These are phyloP conservation scores for Coregonus sp. DNA, from an alignment of 2,797 vertebrate species.

Conservation along the genomic window DNA sequence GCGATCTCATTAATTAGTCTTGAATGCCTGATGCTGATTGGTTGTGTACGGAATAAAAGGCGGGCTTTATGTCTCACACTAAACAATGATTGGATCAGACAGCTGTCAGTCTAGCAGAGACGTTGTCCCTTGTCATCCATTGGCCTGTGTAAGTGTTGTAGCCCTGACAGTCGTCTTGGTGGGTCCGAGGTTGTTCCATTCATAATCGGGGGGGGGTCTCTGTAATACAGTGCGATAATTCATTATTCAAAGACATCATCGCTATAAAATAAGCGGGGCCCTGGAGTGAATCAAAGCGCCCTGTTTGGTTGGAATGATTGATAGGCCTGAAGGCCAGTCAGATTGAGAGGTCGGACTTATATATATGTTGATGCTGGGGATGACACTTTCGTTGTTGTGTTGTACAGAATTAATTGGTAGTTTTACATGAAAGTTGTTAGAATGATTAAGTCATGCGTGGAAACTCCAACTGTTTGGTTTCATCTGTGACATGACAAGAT, in stretches of 20 bases:
- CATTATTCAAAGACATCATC: conserved; percentile 4
- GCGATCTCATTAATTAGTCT: conserved; percentile 77
- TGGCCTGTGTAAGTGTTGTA: conserved; percentile 54
- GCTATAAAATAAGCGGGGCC: too few relatives aligned
- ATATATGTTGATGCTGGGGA: neutral
- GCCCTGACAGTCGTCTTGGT: conserved; percentile 27
- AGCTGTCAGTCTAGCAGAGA: conserved; percentile 16
- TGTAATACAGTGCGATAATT: neutral
- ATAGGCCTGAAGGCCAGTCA: too few relatives aligned
- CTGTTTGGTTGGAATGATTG: too few relatives aligned
- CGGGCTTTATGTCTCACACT: conserved; percentile 14
- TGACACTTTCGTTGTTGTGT: neutral
- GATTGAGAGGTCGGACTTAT: too few relatives aligned
- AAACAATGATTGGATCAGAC: conserved; percentile 50
- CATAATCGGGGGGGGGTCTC: conserved; percentile 14
- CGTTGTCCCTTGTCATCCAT: conserved; percentile 38
- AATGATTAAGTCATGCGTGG: neutral
- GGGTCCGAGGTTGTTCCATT: conserved; percentile 62
- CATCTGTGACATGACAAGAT: neutral
- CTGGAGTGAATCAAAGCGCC: too few relatives aligned
- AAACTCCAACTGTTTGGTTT: neutral
- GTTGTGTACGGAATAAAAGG: conserved; percentile 42
- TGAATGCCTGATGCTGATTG: conserved; percentile 58
- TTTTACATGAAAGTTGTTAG: neutral
- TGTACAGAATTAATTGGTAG: neutral